phyloP scores from a whole-genome alignment of 2,797 vertebrate genomes.

The Acrossocheilus wenchowensis region DNA sequence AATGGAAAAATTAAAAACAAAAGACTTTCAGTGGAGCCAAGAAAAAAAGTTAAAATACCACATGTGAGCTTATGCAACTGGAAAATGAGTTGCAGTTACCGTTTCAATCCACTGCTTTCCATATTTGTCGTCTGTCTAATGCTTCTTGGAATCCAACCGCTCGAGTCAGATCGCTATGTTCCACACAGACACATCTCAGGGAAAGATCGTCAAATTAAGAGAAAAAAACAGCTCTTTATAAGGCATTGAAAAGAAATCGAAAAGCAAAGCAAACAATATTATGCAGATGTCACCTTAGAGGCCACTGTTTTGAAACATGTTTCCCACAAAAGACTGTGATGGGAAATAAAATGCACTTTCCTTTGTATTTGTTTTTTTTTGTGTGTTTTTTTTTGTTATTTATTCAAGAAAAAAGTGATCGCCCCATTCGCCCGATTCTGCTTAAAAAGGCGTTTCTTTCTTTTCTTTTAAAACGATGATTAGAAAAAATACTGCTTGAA shows the following conservation, averaged over 20 bases:
- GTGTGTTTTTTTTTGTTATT: constrained; percentile 68
- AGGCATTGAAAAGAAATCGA: constrained; percentile 62
- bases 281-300: constrained; percentile 74
- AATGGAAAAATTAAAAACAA: constrained; percentile 73
- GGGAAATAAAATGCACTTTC: constrained; percentile 86
- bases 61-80: constrained; percentile 72
- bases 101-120: constrained; percentile 71
- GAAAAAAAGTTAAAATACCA: constrained; percentile 59
- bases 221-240: constrained; percentile 69
- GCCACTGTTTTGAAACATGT: constrained; percentile 78
- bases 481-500: constrained; percentile 80
- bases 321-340: constrained; percentile 74
- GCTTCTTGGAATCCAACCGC: constrained; percentile 71
- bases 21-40: constrained; percentile 71
- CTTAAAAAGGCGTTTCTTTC: constrained; percentile 78
- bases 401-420: constrained; percentile 78
- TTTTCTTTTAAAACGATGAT: constrained; percentile 80
- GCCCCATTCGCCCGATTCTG: constrained; percentile 74
- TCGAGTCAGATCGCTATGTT: constrained; percentile 67
- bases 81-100: constrained; percentile 65
- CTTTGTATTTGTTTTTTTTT: constrained; percentile 57
- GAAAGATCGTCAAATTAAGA: constrained; percentile 72
- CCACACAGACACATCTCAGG: constrained; percentile 72
- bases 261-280: constrained; percentile 78
- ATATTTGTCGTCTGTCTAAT: constrained; percentile 69